Conservation (phyloP, 92 coral and sea anemone genomes). For the Metridium senile region DNA sequence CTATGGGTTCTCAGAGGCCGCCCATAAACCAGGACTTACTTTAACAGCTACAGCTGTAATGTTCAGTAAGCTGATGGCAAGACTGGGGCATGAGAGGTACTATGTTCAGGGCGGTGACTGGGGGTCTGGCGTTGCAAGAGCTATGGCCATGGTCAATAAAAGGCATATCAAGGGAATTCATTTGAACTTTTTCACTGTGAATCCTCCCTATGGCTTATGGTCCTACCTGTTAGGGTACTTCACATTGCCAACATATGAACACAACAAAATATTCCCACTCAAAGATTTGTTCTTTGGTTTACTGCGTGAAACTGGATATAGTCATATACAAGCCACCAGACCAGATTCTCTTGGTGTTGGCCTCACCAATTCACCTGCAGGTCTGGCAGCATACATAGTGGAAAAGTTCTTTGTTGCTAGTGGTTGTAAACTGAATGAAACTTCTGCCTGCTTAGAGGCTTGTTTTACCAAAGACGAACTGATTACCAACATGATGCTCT, state of each 20-base stretch:
- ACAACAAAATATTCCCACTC: neutral
- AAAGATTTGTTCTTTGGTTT: neutral
- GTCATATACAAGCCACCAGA: slow-evolving; percentile 49
- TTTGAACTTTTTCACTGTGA: neutral
- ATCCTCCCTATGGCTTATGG: slow-evolving; percentile 2
- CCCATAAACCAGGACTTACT: slow-evolving; percentile 83
- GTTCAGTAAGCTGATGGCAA: slow-evolving; percentile 78
- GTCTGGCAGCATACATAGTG: slow-evolving; percentile 79
- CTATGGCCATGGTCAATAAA: slow-evolving; percentile 56
- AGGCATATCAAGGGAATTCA: neutral
- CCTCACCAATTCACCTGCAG: slow-evolving; percentile 84
- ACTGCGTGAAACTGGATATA: neutral
- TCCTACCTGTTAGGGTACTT: neutral
- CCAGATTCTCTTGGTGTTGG: slow-evolving; percentile 86
- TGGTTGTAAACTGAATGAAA: slow-evolving; percentile 67
- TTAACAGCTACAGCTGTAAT: slow-evolving; percentile 62
- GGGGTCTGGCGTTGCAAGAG: slow-evolving; percentile 70
- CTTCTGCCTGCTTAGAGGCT: slow-evolving; percentile 69
- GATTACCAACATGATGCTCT: slow-evolving; percentile 78
- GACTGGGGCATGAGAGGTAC: slow-evolving; percentile 54
- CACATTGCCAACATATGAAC: neutral
- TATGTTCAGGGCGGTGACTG: slow-evolving; percentile 96
- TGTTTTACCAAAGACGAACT: slow-evolving; percentile 82
- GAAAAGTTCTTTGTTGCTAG: slow-evolving; percentile 83
- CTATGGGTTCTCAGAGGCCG: slow-evolving; percentile 84